Conservation (phyloP, 92 coral and sea anemone species). For the Zoanthus gigantus region DNA sequence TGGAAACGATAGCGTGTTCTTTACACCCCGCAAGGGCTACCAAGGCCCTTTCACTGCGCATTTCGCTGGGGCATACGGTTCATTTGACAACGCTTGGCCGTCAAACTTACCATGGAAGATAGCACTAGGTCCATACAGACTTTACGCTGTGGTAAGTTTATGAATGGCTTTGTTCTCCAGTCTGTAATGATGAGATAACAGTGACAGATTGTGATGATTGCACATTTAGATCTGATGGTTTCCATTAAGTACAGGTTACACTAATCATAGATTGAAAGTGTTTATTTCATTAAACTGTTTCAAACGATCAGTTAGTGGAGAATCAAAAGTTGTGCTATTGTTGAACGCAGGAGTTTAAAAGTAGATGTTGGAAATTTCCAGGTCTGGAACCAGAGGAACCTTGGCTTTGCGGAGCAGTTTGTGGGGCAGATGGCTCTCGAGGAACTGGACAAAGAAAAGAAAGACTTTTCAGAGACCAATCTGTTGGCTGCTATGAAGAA, state of each 20-base stretch:
- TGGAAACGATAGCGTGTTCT: slow-evolving; percentile 34
- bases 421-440: slow-evolving; percentile 29
- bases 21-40: slow-evolving; percentile 29
- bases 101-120: slow-evolving; percentile 20
- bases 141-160: slow-evolving; percentile 16
- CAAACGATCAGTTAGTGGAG: too few relatives aligned
- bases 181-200: too few relatives aligned
- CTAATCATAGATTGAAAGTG: slow-evolving; percentile 11
- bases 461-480: slow-evolving; percentile 21
- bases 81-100: neutral
- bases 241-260: slow-evolving; percentile 5
- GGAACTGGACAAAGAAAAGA: slow-evolving; percentile 2
- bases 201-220: too few relatives aligned
- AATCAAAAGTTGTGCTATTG: neutral
- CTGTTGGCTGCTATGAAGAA: slow-evolving; percentile 13
- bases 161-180: too few relatives aligned
- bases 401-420: slow-evolving; percentile 22
- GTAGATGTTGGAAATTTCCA: neutral
- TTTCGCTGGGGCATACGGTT: slow-evolving; percentile 26
- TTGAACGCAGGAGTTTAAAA: neutral
- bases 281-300: neutral
- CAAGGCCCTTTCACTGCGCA: slow-evolving; percentile 23
- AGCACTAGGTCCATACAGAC: slow-evolving; percentile 13
- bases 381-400: slow-evolving; percentile 18
- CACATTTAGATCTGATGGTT: neutral